Evolutionary conservation across 2,888 invertebrate genomes (phyloP), one percentile per base, ranked within the genome.

Genomic region (Orthonychiurus folsomi): DNA sequence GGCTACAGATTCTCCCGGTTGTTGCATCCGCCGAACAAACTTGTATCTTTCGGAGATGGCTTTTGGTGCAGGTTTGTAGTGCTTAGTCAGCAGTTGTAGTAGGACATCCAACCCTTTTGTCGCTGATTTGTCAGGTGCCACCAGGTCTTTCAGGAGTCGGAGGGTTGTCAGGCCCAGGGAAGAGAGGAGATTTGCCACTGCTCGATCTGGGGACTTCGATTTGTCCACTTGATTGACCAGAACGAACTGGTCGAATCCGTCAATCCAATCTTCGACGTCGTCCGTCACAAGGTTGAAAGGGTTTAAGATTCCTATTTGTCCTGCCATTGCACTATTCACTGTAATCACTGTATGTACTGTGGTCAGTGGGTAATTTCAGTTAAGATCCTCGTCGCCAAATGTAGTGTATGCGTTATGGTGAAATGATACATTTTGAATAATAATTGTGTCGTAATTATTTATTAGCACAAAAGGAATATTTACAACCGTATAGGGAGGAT

Each of bases 211-310:
- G 3, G 62, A 26, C 21, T 5, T 55, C n/a, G 23, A 2, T 21
- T 5, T 1, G 21, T 59, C 59, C 2, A 62, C 9, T 2, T 12
- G n/a, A 37, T 64, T 64, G 18, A 59, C 64, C 15, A 37, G 25
- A 1, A 64, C 27, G 28, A 59, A 62, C 2, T 53, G 15, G 59
- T 54, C 50, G 37, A 58, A 64, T 3, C 57, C 27, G 15, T 18
- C 25, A 15, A 25, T 23, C 64, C 64, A 64, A 25, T 48, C 48
- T 1, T 59, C 62, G 27, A 64, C 37, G 53, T 64, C 64, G 47
- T 62, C 62, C 2, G 18, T 28, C 1, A 54, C 18, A 1, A 54
- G 2, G 48, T 64, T 56, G 27, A 62, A 64, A 18, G 53, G 61
- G 1, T 52, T 60, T 12, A 61, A 56, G 26, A 12, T 48, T 12